Evolutionary conservation across 1,140 invertebrate genomes (phyloP).

Genomic region (Whitmania pigra): DNA sequence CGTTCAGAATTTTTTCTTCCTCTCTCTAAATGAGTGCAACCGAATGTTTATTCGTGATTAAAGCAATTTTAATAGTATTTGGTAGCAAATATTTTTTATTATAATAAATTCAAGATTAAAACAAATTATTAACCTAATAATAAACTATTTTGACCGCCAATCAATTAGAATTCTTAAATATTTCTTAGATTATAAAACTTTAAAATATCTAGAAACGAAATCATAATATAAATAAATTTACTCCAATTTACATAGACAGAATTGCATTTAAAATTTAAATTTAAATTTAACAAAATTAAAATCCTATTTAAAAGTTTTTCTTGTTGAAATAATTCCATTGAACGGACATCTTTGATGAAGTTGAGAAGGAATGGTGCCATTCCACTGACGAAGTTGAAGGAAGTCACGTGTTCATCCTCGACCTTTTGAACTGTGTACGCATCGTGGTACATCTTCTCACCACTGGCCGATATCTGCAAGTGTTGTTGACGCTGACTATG

Average conservation of each 20-base stretch:
- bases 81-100: neutral
- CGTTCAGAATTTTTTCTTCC: slow-evolving; percentile 31
- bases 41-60: too few species aligned
- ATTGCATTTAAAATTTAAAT: too few species aligned
- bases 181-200: too few species aligned
- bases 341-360: slow-evolving; percentile 36
- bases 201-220: too few species aligned
- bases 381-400: slow-evolving; percentile 39
- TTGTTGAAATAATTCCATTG: too few species aligned
- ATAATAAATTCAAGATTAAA: neutral
- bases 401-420: slow-evolving; percentile 30
- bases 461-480: slow-evolving; percentile 33
- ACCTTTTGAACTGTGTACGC: slow-evolving; percentile 40
- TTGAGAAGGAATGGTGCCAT: slow-evolving; percentile 41
- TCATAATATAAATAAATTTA: too few species aligned
- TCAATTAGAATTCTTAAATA: too few species aligned
- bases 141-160: too few species aligned
- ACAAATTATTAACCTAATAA: too few species aligned
- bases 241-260: too few species aligned
- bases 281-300: neutral
- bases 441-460: slow-evolving; percentile 40
- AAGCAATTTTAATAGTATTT: too few species aligned
- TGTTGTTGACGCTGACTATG: neutral
- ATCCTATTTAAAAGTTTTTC: too few species aligned
- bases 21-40: slow-evolving; percentile 31